These are phyloP conservation scores for Drosophila nigricruria DNA, from an alignment of 2,888 invertebrate genomes.

Conservation along the genomic window DNA sequence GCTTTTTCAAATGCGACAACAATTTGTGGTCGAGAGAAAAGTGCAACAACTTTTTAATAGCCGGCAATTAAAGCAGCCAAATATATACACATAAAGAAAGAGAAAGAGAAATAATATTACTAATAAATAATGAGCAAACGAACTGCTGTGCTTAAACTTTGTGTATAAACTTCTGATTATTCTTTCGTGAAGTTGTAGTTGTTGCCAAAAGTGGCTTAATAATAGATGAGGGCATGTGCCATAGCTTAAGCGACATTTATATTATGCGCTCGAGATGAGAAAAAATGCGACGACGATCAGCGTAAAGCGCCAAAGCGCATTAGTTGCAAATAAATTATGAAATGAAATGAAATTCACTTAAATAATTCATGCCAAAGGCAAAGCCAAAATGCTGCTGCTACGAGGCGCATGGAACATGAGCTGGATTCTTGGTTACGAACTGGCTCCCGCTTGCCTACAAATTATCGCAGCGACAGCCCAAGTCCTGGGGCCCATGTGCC, in stretches of 20 bases:
- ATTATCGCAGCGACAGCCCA: conserved; percentile 59
- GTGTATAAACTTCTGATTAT: conserved; percentile 1
- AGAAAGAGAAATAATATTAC: conserved; percentile 22
- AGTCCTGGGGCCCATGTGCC: conserved; percentile 34
- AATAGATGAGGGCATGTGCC: conserved; percentile 62
- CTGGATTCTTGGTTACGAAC: conserved; percentile 53
- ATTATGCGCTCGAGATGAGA: conserved; percentile 55
- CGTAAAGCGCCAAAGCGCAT: conserved; percentile 61
- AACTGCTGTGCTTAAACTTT: conserved; percentile 10
- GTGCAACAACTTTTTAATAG: conserved; percentile 77
- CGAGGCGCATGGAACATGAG: conserved; percentile 63
- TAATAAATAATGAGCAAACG: conserved; percentile 32
- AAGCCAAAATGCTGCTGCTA: conserved; percentile 35
- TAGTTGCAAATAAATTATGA: conserved; percentile 72
- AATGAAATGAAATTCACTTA: conserved; percentile 71
- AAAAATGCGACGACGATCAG: conserved; percentile 60
- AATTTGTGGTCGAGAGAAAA: conserved; percentile 49
- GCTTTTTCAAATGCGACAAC: conserved; percentile 55
- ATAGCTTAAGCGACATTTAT: conserved; percentile 60
- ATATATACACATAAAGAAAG: not conserved
- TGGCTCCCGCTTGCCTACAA: conserved; percentile 64
- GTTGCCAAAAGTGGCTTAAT: conserved; percentile 52
- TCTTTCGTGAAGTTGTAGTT: conserved; percentile 1
- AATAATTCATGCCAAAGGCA: conserved; percentile 67
- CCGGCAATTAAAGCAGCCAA: conserved; percentile 58